Base-by-base conservation (phyloP, 2,888 invertebrate genomes). In the Plagiodera versicolora region DNA sequence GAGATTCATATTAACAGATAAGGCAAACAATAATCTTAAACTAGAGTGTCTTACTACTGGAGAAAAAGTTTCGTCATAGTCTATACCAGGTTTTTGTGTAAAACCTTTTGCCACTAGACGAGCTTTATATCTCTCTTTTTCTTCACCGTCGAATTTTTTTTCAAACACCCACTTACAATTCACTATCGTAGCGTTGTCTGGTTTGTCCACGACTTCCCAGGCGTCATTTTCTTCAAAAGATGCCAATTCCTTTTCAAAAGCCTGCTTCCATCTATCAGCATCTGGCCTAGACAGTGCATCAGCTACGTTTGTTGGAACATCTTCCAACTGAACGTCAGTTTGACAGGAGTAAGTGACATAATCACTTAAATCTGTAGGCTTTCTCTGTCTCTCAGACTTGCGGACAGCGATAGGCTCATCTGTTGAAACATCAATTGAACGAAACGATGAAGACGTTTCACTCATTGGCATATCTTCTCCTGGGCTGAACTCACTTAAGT, bases 81-180 rank as follows among this genome's bases (percentile, higher is more conserved):
- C 28, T 9, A 55, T 17, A 9, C 55, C 56, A 18, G 19, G 32
- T 47, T 28, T 46, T 46, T 55, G 55, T 9, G 55, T 55, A 6
- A 47, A 54, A 20, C 54, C 45, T 20, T 45, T 54, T 20, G 54
- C 54, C 35, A 45, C 64, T 10, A 67, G 24, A 54, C 69, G 69
- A 14, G 35, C 53, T 19, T 45, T 35, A 54, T 54, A 44, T 9
- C 45, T 44, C 53, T 20, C 45, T 44, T 45, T 24, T 16, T 45
- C 45, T 45, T 54, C 44, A 54, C 20, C 10, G 18, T 54, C 45
- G 11, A 44, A n/a, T 28, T 59, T 59, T 53, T 24, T 53, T 60
- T 48, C 54, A 24, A 54, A 54, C 2, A 58, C 51, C 52, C 58
- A 58, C 16, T 45, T 52, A 19, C 32, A 45, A 18, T 58, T 52